phyloP scores from a whole-genome alignment of 2,113 vertebrate species.

The Odocoileus hemionus region DNA sequence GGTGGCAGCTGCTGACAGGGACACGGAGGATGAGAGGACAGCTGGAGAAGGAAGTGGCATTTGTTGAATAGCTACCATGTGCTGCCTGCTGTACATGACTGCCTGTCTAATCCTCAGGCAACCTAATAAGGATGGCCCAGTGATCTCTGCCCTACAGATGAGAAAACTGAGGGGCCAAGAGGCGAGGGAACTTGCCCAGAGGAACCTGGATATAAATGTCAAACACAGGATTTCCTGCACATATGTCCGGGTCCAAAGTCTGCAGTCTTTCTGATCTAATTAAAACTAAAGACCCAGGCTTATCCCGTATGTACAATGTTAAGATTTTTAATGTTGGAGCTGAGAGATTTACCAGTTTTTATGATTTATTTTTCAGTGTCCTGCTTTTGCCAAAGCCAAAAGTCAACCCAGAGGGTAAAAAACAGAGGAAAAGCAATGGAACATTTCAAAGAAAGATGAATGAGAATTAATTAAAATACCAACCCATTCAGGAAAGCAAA shows the following conservation, averaged over 20 bases:
- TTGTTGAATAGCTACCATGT: conserved; percentile 21
- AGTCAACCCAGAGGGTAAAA: background rate
- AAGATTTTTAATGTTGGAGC: background rate
- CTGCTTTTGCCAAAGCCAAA: conserved; percentile 4
- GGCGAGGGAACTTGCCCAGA: background rate
- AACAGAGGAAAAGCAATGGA: background rate
- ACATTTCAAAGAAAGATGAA: background rate
- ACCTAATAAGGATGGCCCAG: background rate
- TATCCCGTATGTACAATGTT: background rate
- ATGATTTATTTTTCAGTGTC: background rate
- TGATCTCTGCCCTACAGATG: background rate
- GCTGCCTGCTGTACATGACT: background rate
- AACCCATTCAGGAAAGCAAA: background rate
- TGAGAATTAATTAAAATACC: background rate
- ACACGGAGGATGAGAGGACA: background rate
- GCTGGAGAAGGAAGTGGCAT: conserved; percentile 40
- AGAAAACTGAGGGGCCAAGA: background rate
- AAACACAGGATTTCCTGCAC: background rate
- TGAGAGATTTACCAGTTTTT: background rate
- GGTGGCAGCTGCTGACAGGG: conserved; percentile 45
- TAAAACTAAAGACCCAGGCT: background rate
- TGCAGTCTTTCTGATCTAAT: background rate
- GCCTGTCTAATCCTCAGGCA: background rate
- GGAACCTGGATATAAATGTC: background rate
- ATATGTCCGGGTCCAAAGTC: background rate